Conservation (phyloP, 2,888 invertebrate species). For the Trachelus stipa region DNA sequence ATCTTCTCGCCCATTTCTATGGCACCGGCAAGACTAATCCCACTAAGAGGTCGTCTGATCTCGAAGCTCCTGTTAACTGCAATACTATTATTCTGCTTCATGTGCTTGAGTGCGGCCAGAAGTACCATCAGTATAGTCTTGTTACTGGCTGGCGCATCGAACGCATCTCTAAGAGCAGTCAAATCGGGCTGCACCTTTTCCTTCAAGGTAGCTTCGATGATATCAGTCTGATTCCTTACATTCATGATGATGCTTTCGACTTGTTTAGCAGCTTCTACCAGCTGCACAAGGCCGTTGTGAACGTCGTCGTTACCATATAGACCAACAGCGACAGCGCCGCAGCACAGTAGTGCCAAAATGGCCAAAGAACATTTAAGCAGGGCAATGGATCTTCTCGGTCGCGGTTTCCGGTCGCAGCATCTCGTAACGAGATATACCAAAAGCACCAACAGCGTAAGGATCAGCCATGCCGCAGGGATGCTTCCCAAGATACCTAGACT, state of each 20-base stretch:
- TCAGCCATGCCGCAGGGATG: slow-evolving; percentile 93
- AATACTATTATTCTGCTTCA: slow-evolving; percentile 80
- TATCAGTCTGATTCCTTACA: slow-evolving; percentile 86
- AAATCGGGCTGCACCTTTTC: slow-evolving; percentile 78
- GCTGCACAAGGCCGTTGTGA: slow-evolving; percentile 88
- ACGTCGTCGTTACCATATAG: slow-evolving; percentile 95
- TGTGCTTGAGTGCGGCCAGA: slow-evolving; percentile 76
- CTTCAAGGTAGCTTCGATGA: slow-evolving; percentile 80
- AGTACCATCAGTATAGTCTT: slow-evolving; percentile 80
- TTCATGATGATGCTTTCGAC: slow-evolving; percentile 84
- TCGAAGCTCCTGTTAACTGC: slow-evolving; percentile 83
- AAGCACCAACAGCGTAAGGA: slow-evolving; percentile 88
- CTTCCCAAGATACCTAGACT: slow-evolving; percentile 93
- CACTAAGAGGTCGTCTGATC: slow-evolving; percentile 77
- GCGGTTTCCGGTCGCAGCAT: slow-evolving; percentile 94
- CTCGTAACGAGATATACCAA: slow-evolving; percentile 93
- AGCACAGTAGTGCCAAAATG: slow-evolving; percentile 86
- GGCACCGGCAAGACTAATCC: slow-evolving; percentile 76
- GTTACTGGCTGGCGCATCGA: slow-evolving; percentile 82
- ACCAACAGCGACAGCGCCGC: slow-evolving; percentile 89
- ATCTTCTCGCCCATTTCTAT: slow-evolving; percentile 76
- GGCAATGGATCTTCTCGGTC: slow-evolving; percentile 88
- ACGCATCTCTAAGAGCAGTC: slow-evolving; percentile 79
- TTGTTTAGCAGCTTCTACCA: slow-evolving; percentile 82
- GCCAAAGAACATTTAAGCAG: slow-evolving; percentile 85